Evolutionary conservation across 2,113 vertebrate genomes (phyloP), one percentile per base, ranked within the genome.

Genomic region (Aegithalos caudatus): DNA sequence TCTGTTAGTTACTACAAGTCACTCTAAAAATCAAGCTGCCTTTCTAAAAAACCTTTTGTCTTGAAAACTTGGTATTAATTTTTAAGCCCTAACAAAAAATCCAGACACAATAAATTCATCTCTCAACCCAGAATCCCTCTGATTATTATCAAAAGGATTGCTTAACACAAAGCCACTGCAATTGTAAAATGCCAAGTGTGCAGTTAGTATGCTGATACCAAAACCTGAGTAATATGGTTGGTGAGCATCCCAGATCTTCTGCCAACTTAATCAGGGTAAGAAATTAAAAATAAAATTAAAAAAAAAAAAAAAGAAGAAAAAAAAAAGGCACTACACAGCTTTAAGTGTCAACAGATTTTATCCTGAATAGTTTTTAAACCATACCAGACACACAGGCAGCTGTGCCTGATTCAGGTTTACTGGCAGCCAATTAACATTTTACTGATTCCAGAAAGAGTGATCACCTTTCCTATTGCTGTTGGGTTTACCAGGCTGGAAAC

Each of bases 151-250:
- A 85, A 72, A 90, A 76, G 42, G 92, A 90, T 88, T 90, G 94
- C 84, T 85, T 94, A 90, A 96, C 70, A 83, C 35, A 24, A 94
- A 97, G 74, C 85, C 60, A 88, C 23, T 67, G 65, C 81, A 86
- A 51, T 4, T 90, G 44, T 31, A 81, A 94, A 89, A 53, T 23
- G 69, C 93, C 88, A 95, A 95, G 78, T 16, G 67, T 71, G 60
- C 91, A 95, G 61, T 82, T 88, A 90, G 96, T 35, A 44, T 3
- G 77, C 65, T 38, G 37, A 95, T 86, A 95, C 20, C 62, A 90
- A 86, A 90, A 88, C 42, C 37, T 42, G 81, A 91, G 72, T 79
- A 90, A 73, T 88, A 62, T 5, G 69, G 84, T 74, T 91, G 48
- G 42, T 92, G 88, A 96, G 69, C 88, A 81, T 65, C 73, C 72